Evolutionary conservation across 2,797 vertebrate genomes (phyloP), one percentile per base, ranked within the genome.

Genomic region (Eospalax fontanierii): DNA sequence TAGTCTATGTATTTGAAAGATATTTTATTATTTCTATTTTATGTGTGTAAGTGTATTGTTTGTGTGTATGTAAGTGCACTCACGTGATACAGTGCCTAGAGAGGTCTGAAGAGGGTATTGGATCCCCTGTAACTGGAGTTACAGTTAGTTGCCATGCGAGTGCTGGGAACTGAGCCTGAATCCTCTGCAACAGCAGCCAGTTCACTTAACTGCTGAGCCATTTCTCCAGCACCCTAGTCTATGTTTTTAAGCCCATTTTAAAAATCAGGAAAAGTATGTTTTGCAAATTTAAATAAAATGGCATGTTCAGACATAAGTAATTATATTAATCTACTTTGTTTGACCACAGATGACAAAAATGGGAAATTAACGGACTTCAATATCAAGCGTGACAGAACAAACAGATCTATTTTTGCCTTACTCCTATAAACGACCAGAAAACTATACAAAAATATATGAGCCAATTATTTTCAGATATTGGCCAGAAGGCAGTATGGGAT

Each of bases 191-290:
- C 8, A 54, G 50, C 50, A 54, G 2, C 12, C 50, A 9, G 50
- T 54, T 7, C 14, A 9, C 50, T 54, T 54, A 54, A 54, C 50
- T 54, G 50, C 50, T 54, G 50, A 54, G 50, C 50, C 50, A 54
- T 54, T 54, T 54, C 50, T 54, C 50, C 50, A 54, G 50, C 59
- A 61, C 18, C 16, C 22, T 38, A 22, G 63, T 30, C 12, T 19
- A 15, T 73, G n/a, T 79, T 66, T 85, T 65, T 91, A 86, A 82
- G 22, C 14, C 89, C 35, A 22, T 66, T 78, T 94, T 87, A 54
- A 59, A 91, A 57, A 73, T n/a, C 9, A 94, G 59, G 43, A 61
- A 93, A 90, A 71, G 19, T 26, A 82, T 63, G 33, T 68, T 74
- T 61, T 61, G 38, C 9, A 61, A 74, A 63, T 80, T 74, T 88